These are phyloP conservation scores for Carcharodon carcharias DNA, from an alignment of 2,797 vertebrate species.

Conservation along the genomic window DNA sequence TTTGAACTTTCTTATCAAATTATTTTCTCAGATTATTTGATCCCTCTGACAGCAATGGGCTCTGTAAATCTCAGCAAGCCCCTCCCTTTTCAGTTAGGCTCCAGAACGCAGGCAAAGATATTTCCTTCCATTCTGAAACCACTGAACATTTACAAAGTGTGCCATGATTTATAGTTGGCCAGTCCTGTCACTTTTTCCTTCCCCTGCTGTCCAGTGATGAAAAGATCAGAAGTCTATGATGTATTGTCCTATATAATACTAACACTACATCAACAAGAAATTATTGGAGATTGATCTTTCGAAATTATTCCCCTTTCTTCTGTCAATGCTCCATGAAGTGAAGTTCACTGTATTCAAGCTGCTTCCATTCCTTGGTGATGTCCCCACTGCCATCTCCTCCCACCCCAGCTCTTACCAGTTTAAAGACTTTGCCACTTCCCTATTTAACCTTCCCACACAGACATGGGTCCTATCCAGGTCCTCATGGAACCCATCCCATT, in stretches of 20 bases:
- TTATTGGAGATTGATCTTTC: neutral
- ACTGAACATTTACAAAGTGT: neutral
- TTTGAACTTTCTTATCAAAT: neutral
- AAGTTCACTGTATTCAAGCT: neutral
- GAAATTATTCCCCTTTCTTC: neutral
- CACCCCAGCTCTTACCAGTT: too few species aligned
- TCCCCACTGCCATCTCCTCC: too few species aligned
- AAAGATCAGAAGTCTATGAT: neutral
- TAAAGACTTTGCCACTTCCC: too few species aligned
- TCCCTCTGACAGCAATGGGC: neutral
- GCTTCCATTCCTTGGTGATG: too few species aligned
- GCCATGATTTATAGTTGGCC: neutral
- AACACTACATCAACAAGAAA: neutral
- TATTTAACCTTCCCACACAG: too few species aligned
- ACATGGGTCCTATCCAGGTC: too few species aligned
- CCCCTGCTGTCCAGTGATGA: neutral
- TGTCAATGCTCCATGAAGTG: neutral
- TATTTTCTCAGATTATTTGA: neutral
- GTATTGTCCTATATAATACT: neutral
- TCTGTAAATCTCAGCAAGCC: neutral
- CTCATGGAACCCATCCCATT: too few species aligned
- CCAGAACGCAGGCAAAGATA: neutral
- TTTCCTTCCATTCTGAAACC: neutral
- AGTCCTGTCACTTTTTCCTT: neutral
- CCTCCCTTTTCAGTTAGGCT: neutral